phyloP scores from a whole-genome alignment of 2,797 vertebrate species.

The Dendrocincla fuliginosa region DNA sequence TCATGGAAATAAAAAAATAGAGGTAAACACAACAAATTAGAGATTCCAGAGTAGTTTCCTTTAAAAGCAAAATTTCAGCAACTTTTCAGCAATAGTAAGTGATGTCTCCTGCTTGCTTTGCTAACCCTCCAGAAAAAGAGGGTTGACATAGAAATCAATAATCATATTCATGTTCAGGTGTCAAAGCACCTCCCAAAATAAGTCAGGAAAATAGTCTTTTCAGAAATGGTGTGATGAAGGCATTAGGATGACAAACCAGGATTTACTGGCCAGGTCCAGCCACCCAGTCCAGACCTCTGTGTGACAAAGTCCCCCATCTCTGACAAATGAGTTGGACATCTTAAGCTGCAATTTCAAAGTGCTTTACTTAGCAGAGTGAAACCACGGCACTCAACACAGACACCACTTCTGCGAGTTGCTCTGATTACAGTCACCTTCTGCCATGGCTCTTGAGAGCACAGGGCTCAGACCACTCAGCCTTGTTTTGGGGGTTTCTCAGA shows the following conservation, averaged over 20 bases:
- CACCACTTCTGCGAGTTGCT: neutral
- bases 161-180: neutral
- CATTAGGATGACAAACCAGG: neutral
- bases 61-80: neutral
- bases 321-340: neutral
- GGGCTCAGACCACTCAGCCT: neutral
- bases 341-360: neutral
- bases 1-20: neutral
- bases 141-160: neutral
- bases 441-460: conserved; percentile 24
- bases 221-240: neutral
- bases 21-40: neutral
- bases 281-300: neutral
- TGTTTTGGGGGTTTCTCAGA: neutral
- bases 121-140: neutral
- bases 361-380: conserved; percentile 40
- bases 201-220: neutral
- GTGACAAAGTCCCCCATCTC: neutral
- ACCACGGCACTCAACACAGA: neutral
- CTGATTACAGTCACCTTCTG: conserved; percentile 47
- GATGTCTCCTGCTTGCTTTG: neutral
- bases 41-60: neutral
- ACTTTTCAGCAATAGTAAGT: neutral
- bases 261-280: neutral
- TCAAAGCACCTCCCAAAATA: neutral